Base-by-base conservation (phyloP, 1,140 invertebrate genomes). In the Schlechtendalia chinensis region DNA sequence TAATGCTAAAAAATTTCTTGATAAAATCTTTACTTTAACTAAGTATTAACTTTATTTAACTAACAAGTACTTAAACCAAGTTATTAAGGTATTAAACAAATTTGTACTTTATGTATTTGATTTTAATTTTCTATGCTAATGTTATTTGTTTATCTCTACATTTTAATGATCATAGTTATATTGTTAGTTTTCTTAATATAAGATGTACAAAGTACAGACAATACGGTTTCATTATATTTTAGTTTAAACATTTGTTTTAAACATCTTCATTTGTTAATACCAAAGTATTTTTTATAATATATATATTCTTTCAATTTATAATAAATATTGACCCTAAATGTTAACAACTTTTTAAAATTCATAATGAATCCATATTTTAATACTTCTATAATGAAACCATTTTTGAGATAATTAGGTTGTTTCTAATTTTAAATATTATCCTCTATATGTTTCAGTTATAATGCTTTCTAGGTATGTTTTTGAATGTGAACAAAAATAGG, bases 181-280 rank as follows among this genome's bases (percentile, higher is more conserved):
- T 54, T 72, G 24, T 72, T 54, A 54, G 22, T 32, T 32, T 72
- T 22, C 14, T 10, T 71, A 53, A 27, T 54, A 29, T 72, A 29
- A 69, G 45, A 50, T 53, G 19, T 72, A 54, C 50, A 54, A 19
- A n/a, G 29, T 71, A 71, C 24, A 24, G 3, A 53, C 16, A 72
- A 72, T 53, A 71, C 11, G 24, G 27, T 72, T 72, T 71, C 67
- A 72, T 72, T 72, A 10, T 72, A 72, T 29, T 72, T 72, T 72
- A 71, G 17, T 72, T n/a, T 72, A 29, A 69, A 69, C 47, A 47
- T 69, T 50, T 24, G 11, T 59, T 27, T 59, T 24, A 32, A 32
- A 63, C 19, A 17, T 72, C 54, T 72, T 45, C 47, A 50, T 69
- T 72, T 54, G 24, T 72, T 19, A 19, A 63, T 63, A 63, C 16